Evolutionary conservation across 2,797 vertebrate species (phyloP).

Genomic region (Aulostomus chinensis): DNA sequence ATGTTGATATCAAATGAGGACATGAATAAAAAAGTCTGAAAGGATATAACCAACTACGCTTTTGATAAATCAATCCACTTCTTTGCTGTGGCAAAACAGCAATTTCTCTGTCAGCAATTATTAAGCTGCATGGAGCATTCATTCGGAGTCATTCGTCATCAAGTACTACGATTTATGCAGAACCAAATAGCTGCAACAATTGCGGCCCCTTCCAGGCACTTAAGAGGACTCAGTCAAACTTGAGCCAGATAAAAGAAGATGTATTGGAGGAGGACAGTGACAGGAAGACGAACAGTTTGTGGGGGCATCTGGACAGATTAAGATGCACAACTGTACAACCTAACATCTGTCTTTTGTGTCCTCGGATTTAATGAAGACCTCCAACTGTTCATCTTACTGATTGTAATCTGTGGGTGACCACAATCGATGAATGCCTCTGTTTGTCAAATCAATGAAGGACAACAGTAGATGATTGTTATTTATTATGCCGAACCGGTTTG

Average conservation of each 20-base stretch:
- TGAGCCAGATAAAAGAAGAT: constrained; percentile 36
- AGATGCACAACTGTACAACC: constrained; percentile 31
- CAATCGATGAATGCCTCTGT: constrained; percentile 57
- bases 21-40: constrained; percentile 70
- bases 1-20: constrained; percentile 70
- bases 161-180: constrained; percentile 54
- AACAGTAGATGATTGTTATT: constrained; percentile 47
- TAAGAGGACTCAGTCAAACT: constrained; percentile 34
- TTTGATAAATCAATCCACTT: constrained; percentile 68
- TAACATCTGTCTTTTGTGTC: constrained; percentile 38
- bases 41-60: constrained; percentile 52
- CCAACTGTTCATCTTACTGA: constrained; percentile 33
- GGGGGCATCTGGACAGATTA: constrained; percentile 37
- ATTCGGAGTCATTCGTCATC: constrained; percentile 62
- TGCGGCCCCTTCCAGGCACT: constrained; percentile 32
- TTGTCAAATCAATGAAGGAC: constrained; percentile 55
- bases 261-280: constrained; percentile 11
- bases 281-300: not conserved
- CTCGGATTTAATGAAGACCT: constrained; percentile 30
- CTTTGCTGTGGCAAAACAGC: constrained; percentile 28
- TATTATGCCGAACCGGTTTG: constrained; percentile 28
- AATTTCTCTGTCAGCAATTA: constrained; percentile 48
- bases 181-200: constrained; percentile 57
- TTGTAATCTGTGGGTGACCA: constrained; percentile 55
- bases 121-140: constrained; percentile 30